These are phyloP conservation scores for Anthonomus grandis DNA, from an alignment of 1,140 invertebrate genomes.

Conservation along the genomic window DNA sequence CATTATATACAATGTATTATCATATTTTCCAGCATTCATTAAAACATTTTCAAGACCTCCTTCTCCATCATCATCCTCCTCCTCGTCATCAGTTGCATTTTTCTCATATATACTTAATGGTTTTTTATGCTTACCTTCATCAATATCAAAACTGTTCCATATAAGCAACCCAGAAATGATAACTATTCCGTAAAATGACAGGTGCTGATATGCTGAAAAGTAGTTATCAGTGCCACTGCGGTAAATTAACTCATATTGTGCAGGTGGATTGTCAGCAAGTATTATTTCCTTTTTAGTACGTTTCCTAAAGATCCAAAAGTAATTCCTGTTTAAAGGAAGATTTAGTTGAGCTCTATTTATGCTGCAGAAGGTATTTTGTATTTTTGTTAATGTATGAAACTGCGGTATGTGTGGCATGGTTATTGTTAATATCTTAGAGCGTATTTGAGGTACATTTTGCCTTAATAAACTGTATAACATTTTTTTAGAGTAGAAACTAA, in stretches of 20 bases:
- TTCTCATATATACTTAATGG: not conserved
- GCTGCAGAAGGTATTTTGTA: not conserved
- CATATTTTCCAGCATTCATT: not conserved
- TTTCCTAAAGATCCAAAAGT: slow-evolving; percentile 23
- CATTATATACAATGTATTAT: not conserved
- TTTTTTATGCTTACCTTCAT: slow-evolving; percentile 7
- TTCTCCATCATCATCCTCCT: not conserved
- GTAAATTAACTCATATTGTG: slow-evolving; percentile 39
- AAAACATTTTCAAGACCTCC: not conserved
- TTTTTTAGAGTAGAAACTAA: no score
- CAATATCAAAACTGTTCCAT: not conserved
- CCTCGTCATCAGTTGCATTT: not conserved
- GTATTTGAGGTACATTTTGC: no score
- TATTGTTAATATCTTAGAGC: no score
- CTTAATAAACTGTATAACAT: no score
- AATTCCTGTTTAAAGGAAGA: slow-evolving; percentile 2
- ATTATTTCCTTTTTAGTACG: slow-evolving; percentile 26
- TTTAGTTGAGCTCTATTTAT: not conserved
- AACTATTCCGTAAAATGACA: no score
- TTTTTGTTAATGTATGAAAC: slow-evolving; percentile 3
- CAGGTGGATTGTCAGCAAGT: slow-evolving; percentile 36
- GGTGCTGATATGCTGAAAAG: slow-evolving; percentile 27
- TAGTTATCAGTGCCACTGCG: slow-evolving; percentile 31
- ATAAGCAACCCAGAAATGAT: no score
- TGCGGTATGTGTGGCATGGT: no score